Evolutionary conservation across 2,888 invertebrate species (phyloP).

Genomic region (Zygothrica quintamaculata): DNA sequence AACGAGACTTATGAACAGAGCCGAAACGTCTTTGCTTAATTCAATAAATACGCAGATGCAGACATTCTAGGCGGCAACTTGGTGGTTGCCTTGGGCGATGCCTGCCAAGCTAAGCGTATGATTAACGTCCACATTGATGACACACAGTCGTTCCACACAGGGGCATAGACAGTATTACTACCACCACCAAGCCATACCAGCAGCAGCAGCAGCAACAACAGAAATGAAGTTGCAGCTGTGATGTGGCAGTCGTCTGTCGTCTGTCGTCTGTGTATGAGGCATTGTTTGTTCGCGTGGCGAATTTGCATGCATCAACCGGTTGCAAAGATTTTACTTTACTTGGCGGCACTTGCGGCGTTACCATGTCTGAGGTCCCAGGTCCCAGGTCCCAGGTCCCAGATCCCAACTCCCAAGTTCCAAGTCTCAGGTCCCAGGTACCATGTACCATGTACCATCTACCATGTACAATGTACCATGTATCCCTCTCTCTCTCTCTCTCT

Average conservation of each 20-base stretch:
- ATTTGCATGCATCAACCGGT: constrained; percentile 80
- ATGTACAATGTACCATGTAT: too few species aligned
- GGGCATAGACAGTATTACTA: too few species aligned
- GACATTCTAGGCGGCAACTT: constrained; percentile 63
- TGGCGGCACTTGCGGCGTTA: constrained; percentile 60
- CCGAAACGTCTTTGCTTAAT: constrained; percentile 52
- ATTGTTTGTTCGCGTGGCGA: constrained; percentile 74
- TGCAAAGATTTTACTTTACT: constrained; percentile 46
- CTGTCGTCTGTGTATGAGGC: constrained; percentile 33
- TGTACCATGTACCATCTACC: too few species aligned
- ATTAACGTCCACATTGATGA: constrained; percentile 79
- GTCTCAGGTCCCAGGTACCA: constrained; percentile 7
- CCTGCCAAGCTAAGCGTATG: constrained; percentile 75
- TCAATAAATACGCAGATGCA: constrained; percentile 65
- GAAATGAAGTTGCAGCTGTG: constrained; percentile 42
- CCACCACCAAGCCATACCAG: too few species aligned
- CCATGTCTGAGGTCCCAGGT: constrained; percentile 26
- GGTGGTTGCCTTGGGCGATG: constrained; percentile 62
- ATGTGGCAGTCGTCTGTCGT: too few species aligned
- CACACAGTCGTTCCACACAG: constrained; percentile 40
- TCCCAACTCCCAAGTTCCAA: neutral
- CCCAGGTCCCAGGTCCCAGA: constrained; percentile 20
- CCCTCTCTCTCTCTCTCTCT: too few species aligned
- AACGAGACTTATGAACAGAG: too few species aligned
- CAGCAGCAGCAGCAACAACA: constrained; percentile 1